Conservation (phyloP, 2,797 vertebrate genomes). For the Liparis tanakae region DNA sequence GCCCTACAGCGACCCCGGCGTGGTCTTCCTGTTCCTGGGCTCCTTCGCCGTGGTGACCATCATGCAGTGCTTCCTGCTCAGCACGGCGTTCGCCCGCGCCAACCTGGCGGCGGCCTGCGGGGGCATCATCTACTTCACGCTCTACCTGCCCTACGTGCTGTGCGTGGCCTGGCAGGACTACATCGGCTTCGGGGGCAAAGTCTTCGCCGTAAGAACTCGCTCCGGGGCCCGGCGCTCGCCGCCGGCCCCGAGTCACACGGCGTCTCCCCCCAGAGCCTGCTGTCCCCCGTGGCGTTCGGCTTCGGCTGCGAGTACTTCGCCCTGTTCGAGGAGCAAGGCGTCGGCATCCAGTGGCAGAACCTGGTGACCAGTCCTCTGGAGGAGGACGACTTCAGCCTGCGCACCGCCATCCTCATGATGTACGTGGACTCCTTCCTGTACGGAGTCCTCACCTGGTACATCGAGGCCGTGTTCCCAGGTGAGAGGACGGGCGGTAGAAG, state of each 20-base stretch:
- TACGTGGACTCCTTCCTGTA: slow-evolving; percentile 91
- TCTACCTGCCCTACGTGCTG: slow-evolving; percentile 94
- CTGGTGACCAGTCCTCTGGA: slow-evolving; percentile 90
- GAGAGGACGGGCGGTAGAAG: slow-evolving; percentile 6
- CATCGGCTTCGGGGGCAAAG: slow-evolving; percentile 88
- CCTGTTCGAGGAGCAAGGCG: slow-evolving; percentile 95
- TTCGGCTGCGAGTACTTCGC: slow-evolving; percentile 97
- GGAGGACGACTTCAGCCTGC: slow-evolving; percentile 92
- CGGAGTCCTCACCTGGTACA: slow-evolving; percentile 95
- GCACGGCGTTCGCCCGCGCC: slow-evolving; percentile 91
- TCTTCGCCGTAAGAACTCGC: slow-evolving; percentile 86
- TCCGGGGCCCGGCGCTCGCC: too few species aligned
- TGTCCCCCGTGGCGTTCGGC: slow-evolving; percentile 96
- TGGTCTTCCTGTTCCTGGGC: slow-evolving; percentile 92
- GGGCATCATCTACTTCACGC: slow-evolving; percentile 95
- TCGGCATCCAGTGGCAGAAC: slow-evolving; percentile 96
- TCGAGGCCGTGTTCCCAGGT: slow-evolving; percentile 97
- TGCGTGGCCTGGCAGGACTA: slow-evolving; percentile 97
- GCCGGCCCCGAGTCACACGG: too few species aligned
- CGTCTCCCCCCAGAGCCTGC: slow-evolving; percentile 83
- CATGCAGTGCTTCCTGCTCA: slow-evolving; percentile 95
- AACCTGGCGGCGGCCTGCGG: slow-evolving; percentile 96
- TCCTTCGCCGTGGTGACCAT: slow-evolving; percentile 93
- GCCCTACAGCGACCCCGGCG: slow-evolving; percentile 92
- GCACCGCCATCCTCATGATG: slow-evolving; percentile 90